Evolutionary conservation across 2,113 vertebrate species (phyloP), one percentile per base, ranked within the genome.

Genomic region (Paraplagusia blochii): DNA sequence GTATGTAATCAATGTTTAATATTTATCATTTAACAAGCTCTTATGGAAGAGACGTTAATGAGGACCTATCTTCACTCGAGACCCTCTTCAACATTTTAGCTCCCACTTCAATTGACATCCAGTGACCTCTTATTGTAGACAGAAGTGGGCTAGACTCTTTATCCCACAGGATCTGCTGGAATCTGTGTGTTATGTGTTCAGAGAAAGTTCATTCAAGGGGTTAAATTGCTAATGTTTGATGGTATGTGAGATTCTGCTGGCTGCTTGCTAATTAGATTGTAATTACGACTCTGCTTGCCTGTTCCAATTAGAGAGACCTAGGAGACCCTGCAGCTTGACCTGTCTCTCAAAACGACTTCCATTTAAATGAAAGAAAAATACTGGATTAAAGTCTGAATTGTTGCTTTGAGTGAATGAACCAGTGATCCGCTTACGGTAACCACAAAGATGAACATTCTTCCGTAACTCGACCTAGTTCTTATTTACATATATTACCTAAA

Each of bases 221-320:
- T 90, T 90, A 87, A 89, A 85, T 84, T 90, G 88, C 88, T 88
- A 73, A 85, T 84, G 79, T 78, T 83, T 73, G 87, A 88, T 83
- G 81, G 79, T 82, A 86, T 80, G 83, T 77, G 77, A 64, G 79
- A 89, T 86, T 88, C 77, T 76, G 69, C 85, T 61, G 62, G 76
- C 86, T 85, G 85, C 76, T 76, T 84, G 77, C 80, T 91, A 88
- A 91, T 90, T 88, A 89, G 81, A 88, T 77, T 79, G 82, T 87
- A 90, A 90, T 90, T 88, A 89, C 74, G 80, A 74, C 56, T 53
- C n/a, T 79, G 82, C 66, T 56, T 85, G 87, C 84, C 87, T 85
- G 58, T 69, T 85, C 78, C 83, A 88, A 90, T 91, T 89, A 88
- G 74, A 85, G 86, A 84, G 76, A 78, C 81, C 85, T 87, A 80